phyloP scores from a whole-genome alignment of 2,797 vertebrate species.

The Microtus californicus region DNA sequence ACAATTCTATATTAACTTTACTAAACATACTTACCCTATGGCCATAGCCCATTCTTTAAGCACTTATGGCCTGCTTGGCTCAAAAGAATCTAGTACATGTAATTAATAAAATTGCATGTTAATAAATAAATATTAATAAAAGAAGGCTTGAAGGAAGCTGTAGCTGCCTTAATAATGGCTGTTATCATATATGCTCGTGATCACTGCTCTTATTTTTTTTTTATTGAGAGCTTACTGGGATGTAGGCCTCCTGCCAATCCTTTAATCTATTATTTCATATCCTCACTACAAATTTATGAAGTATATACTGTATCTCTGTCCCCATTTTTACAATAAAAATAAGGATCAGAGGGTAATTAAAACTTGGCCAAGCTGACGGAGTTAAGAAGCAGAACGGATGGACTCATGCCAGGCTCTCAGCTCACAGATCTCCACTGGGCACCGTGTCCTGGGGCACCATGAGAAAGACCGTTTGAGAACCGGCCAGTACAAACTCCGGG shows the following conservation, averaged over 20 bases:
- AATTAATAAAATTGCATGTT: not conserved
- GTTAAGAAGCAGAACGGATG: not conserved
- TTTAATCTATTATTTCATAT: conserved; percentile 23
- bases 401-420: not conserved
- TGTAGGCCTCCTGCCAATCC: conserved; percentile 19
- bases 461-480: not conserved
- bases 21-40: not conserved
- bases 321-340: conserved; percentile 1
- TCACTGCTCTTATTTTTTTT: not conserved
- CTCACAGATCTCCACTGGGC: not conserved
- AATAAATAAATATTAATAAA: not conserved
- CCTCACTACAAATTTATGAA: not conserved
- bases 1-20: conserved; percentile 13
- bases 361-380: not conserved
- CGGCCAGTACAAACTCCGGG: not conserved
- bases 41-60: not conserved
- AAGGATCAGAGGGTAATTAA: not conserved
- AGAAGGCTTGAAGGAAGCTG: conserved; percentile 13
- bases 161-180: conserved; percentile 6
- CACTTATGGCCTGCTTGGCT: not conserved
- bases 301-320: not conserved
- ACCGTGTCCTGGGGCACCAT: not conserved
- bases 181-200: not conserved
- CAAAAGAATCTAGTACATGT: not conserved
- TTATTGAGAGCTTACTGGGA: not conserved